phyloP scores from a whole-genome alignment of 2,888 invertebrate species.

The Hyposoter dolosus region DNA sequence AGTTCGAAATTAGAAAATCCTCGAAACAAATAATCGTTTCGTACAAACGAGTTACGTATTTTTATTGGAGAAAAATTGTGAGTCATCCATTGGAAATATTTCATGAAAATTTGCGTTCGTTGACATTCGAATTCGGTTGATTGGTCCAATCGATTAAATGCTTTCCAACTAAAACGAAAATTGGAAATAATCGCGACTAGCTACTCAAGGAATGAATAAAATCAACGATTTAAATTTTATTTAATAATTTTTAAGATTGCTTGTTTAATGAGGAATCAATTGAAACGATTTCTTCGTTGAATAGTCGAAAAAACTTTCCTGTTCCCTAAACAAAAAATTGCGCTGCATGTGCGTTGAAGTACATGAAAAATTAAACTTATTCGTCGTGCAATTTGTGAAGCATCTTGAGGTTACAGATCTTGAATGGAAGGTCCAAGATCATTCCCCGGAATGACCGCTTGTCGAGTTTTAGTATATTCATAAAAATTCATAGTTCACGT shows the following conservation, averaged over 20 bases:
- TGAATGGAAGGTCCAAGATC: conserved; percentile 12
- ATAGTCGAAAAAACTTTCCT: too few relatives aligned
- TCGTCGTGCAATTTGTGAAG: conserved; percentile 32
- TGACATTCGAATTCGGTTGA: not conserved
- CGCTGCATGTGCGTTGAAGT: not conserved
- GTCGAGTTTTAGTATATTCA: conserved; percentile 12
- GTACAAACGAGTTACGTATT: not conserved
- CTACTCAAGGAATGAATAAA: not conserved
- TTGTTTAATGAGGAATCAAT: not conserved
- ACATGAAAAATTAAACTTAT: not conserved
- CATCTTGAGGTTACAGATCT: conserved; percentile 26
- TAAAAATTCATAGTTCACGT: conserved; percentile 27
- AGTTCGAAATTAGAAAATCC: conserved; percentile 13
- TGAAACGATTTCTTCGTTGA: not conserved
- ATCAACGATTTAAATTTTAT: not conserved
- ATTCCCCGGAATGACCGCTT: conserved; percentile 4
- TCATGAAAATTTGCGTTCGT: not conserved
- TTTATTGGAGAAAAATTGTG: not conserved
- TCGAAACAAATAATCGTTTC: not conserved
- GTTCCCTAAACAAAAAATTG: not conserved
- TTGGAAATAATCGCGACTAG: not conserved
- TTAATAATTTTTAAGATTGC: not conserved
- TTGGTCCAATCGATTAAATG: not conserved
- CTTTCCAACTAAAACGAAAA: not conserved
- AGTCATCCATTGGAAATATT: not conserved